Conservation (phyloP, 2,797 vertebrate species). For the Pagetopsis macropterus region DNA sequence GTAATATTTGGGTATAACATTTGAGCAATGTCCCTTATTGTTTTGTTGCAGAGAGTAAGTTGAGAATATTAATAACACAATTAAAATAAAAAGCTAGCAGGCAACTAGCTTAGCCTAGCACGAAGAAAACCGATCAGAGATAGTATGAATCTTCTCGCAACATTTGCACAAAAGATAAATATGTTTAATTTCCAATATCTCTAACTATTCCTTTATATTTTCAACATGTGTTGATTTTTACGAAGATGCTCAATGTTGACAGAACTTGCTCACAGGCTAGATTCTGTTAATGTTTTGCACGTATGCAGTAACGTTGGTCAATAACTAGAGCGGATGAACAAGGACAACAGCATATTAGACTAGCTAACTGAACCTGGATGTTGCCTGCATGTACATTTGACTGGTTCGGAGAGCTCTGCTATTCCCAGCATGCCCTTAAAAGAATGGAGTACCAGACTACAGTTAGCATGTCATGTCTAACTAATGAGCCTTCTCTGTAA, state of each 20-base stretch:
- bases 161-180: neutral
- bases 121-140: neutral
- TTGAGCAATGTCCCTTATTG: neutral
- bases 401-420: neutral
- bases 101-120: neutral
- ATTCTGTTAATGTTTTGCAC: slow-evolving; percentile 30
- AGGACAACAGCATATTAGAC: slow-evolving; percentile 28
- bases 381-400: neutral
- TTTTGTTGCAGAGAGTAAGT: neutral
- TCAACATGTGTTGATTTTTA: neutral
- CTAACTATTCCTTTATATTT: neutral
- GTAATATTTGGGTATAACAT: neutral
- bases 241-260: neutral
- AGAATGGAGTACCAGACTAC: neutral
- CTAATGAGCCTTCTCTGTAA: slow-evolving; percentile 30
- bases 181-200: neutral
- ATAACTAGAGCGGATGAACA: slow-evolving; percentile 32
- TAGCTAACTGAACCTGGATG: slow-evolving; percentile 4
- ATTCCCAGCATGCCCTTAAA: neutral
- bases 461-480: slow-evolving; percentile 28
- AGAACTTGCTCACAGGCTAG: neutral
- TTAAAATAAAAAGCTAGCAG: neutral
- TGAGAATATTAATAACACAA: neutral
- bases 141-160: neutral
- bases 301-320: slow-evolving; percentile 29